Evolutionary conservation across 2,113 vertebrate species (phyloP).

Genomic region (Ptychochromis oligacanthus): DNA sequence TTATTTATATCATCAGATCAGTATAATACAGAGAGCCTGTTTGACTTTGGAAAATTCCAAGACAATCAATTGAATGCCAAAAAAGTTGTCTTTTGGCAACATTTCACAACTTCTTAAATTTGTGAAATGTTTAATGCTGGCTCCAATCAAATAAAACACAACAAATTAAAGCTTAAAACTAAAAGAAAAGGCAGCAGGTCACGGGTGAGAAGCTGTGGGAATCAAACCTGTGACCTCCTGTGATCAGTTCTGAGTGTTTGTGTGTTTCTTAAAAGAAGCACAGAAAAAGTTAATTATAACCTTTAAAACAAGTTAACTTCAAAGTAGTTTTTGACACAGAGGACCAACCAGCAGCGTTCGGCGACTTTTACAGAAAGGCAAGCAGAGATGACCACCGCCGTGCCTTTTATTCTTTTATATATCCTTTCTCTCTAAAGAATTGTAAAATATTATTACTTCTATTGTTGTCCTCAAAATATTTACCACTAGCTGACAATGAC

Average conservation of each 20-base stretch:
- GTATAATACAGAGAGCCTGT: too few relatives aligned
- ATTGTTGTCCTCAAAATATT: background rate
- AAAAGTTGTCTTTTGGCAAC: too few relatives aligned
- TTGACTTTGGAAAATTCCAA: too few relatives aligned
- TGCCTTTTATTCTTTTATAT: background rate
- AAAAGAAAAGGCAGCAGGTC: background rate
- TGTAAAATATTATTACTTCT: background rate
- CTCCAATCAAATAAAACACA: background rate
- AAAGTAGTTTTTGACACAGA: background rate
- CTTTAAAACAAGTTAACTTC: background rate
- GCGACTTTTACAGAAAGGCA: background rate
- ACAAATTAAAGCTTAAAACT: background rate
- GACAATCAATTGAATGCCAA: too few relatives aligned
- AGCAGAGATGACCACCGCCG: accelerated
- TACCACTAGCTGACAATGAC: background rate
- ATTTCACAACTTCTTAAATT: too few relatives aligned
- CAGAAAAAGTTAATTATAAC: background rate
- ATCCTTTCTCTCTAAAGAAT: accelerated
- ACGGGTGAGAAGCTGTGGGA: background rate
- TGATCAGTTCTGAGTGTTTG: background rate
- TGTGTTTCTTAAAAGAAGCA: background rate
- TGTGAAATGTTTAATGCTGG: background rate
- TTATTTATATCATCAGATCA: too few relatives aligned
- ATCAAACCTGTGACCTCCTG: background rate
- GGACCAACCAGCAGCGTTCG: background rate